These are phyloP conservation scores for Ctenodactylus gundi DNA, from an alignment of 2,113 vertebrate genomes.

Conservation along the genomic window DNA sequence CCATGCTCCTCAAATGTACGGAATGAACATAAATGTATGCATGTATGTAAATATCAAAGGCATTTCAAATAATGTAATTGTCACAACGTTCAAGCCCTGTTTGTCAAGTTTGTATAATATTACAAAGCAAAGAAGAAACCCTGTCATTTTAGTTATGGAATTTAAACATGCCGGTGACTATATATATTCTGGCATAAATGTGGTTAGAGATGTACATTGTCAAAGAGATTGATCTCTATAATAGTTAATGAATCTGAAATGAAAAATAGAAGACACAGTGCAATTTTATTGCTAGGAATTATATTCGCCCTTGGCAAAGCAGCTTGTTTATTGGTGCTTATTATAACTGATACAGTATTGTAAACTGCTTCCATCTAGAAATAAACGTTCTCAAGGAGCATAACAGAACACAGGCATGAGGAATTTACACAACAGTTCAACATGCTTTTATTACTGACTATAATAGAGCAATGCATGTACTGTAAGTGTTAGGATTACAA, in stretches of 20 bases:
- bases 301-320: conserved; percentile 71
- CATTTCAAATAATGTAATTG: conserved; percentile 10
- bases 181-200: conserved; percentile 76
- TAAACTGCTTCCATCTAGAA: conserved; percentile 65
- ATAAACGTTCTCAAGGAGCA: conserved; percentile 79
- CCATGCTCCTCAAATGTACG: neutral
- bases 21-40: neutral
- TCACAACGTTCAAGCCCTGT: neutral
- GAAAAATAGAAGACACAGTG: conserved; percentile 63
- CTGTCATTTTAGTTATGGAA: conserved; percentile 66
- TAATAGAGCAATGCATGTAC: conserved; percentile 60
- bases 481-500: conserved; percentile 68
- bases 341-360: conserved; percentile 60
- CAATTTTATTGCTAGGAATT: conserved; percentile 69
- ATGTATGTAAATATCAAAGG: neutral
- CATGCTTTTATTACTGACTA: conserved; percentile 66
- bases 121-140: conserved; percentile 44
- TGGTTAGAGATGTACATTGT: conserved; percentile 80
- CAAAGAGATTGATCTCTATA: conserved; percentile 81
- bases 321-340: conserved; percentile 67
- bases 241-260: conserved; percentile 82
- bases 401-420: conserved; percentile 53
- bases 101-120: conserved; percentile 65
- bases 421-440: conserved; percentile 71
- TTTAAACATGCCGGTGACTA: conserved; percentile 78